Base-by-base conservation (phyloP, 2,888 invertebrate genomes). In the Diloba caeruleocephala region DNA sequence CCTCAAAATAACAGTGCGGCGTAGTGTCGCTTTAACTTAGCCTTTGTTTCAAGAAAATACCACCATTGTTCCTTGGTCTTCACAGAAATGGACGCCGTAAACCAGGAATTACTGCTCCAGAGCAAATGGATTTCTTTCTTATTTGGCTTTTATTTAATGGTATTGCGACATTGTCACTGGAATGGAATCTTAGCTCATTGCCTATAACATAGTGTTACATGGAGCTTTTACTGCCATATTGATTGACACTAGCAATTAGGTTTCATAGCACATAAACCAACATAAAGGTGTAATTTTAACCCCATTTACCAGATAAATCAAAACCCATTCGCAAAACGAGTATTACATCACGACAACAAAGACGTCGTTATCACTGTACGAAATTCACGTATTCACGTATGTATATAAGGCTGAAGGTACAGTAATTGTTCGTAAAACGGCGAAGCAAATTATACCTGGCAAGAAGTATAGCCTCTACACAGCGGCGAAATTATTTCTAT, bases 351-450 rank as follows among this genome's bases (percentile, higher is more conserved):
- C 29, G 10, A 21, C n/a, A 52, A 61, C 62, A 50, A 62, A 53
- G 39, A 36, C 36, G 13, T 46, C 41, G 52, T 67, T 62, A 67
- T 59, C 54, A 50, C 29, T 10, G 58, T 21, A 25, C 14, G 49
- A 50, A 50, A 49, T 55, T 49, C 44, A 34, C 29, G 28, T 56
- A 42, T 58, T 34, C 44, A 31, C 70, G 74, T 64, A 73, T 75
- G 71, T 78, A 72, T 76, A 70, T 76, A 71, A 74, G 76, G 78
- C 74, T 76, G 64, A 64, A 75, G 75, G 81, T 69, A 75, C 70
- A 50, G 88, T 90, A 89, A 90, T 90, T 89, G 88, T 87, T 81
- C 65, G 81, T 81, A 84, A 87, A 88, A 87, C 85, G 84, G 70
- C 71, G 71, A 68, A 75, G 86, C 85, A 89, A 92, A 91, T 91